These are phyloP conservation scores for Lycia hirtaria DNA, from an alignment of 2,888 invertebrate genomes.

Conservation along the genomic window DNA sequence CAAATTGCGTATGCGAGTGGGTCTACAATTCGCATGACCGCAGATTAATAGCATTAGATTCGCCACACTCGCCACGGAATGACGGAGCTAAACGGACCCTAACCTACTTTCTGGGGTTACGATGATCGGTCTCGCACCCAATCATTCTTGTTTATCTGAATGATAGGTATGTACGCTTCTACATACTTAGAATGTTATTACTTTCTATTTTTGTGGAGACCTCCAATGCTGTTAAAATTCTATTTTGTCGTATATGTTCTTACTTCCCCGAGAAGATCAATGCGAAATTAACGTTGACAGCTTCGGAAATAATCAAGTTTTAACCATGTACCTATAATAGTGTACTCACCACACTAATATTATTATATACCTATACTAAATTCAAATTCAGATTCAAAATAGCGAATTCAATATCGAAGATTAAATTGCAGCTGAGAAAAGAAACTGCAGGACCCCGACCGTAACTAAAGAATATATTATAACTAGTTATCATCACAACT, in stretches of 20 bases:
- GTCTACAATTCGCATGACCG: slow-evolving; percentile 5
- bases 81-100: slow-evolving; percentile 6
- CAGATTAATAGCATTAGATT: slow-evolving; percentile 8
- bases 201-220: no score
- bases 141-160: background rate
- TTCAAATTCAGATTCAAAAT: no score
- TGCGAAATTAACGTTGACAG: no score
- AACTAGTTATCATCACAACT: background rate
- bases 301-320: no score
- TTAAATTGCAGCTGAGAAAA: background rate
- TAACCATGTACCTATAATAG: no score
- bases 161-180: no score
- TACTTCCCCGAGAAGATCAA: no score
- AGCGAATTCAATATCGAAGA: background rate
- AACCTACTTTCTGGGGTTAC: slow-evolving; percentile 27
- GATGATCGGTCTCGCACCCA: slow-evolving; percentile 10
- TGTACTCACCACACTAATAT: no score
- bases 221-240: no score
- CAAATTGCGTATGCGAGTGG: slow-evolving; percentile 10
- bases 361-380: no score
- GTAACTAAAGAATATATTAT: background rate
- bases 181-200: no score
- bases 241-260: no score
- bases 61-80: background rate
- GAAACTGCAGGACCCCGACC: background rate